phyloP scores from a whole-genome alignment of 2,888 invertebrate genomes.

The Corythucha ciliata region DNA sequence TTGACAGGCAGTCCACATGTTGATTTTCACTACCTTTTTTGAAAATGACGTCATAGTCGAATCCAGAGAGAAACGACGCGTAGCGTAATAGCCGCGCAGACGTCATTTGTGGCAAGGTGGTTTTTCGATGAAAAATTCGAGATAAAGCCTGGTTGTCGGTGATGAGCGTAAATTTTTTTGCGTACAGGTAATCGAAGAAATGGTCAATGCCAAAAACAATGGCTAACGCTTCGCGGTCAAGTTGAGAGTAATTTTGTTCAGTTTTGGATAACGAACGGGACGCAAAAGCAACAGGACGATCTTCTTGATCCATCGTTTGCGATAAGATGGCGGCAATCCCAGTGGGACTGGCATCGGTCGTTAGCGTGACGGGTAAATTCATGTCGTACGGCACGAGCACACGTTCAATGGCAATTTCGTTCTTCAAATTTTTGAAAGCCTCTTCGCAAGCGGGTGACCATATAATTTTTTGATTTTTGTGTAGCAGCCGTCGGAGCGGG shows the following conservation, averaged over 20 bases:
- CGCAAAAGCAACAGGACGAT: slow-evolving; percentile 24
- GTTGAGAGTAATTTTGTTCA: slow-evolving; percentile 9
- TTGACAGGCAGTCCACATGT: slow-evolving; percentile 19
- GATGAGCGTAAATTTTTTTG: slow-evolving; percentile 7
- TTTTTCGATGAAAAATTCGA: slow-evolving; percentile 7
- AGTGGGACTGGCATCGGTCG: slow-evolving; percentile 25
- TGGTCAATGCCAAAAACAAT: slow-evolving; percentile 15
- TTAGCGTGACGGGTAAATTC: slow-evolving; percentile 25
- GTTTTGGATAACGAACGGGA: slow-evolving; percentile 32
- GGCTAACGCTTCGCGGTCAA: slow-evolving; percentile 3
- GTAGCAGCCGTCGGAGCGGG: slow-evolving; percentile 1
- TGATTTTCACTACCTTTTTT: neutral
- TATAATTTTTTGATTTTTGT: neutral
- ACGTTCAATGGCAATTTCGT: slow-evolving; percentile 28
- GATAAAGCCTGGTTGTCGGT: slow-evolving; percentile 22
- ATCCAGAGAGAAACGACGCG: slow-evolving; percentile 4
- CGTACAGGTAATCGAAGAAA: slow-evolving; percentile 13
- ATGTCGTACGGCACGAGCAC: slow-evolving; percentile 26
- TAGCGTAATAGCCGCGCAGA: neutral
- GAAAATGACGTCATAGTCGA: slow-evolving; percentile 8
- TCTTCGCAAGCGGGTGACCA: slow-evolving; percentile 30
- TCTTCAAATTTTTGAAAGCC: slow-evolving; percentile 31
- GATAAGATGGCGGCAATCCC: slow-evolving; percentile 25
- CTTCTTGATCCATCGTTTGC: slow-evolving; percentile 14
- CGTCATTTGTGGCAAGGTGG: slow-evolving; percentile 1